Evolutionary conservation across 2,113 vertebrate genomes (phyloP).

Genomic region (Grantiella picta): DNA sequence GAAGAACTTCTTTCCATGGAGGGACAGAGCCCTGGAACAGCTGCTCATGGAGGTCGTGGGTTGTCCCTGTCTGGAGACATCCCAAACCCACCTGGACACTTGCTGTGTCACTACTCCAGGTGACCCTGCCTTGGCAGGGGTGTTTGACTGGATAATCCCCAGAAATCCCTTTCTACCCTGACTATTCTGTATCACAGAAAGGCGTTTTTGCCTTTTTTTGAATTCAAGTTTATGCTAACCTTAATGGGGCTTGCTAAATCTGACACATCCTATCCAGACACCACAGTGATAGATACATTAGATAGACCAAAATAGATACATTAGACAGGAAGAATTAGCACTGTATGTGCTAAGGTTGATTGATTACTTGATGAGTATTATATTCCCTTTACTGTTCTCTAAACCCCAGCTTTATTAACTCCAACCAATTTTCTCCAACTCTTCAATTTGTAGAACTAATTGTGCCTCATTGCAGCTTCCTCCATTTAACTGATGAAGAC

Average conservation of each 20-base stretch:
- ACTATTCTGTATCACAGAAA: background rate
- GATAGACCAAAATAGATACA: slow-evolving; percentile 43
- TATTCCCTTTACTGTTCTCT: slow-evolving; percentile 48
- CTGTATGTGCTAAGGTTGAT: slow-evolving; percentile 36
- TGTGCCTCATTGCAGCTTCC: slow-evolving; percentile 38
- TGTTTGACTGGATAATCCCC: background rate
- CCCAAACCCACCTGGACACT: background rate
- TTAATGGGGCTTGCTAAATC: background rate
- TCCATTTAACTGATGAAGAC: slow-evolving; percentile 38
- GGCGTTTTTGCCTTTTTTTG: background rate
- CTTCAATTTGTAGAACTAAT: slow-evolving; percentile 55
- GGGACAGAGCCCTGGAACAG: background rate
- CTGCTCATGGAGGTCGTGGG: background rate
- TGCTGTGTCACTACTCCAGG: background rate
- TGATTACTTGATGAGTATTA: slow-evolving; percentile 50
- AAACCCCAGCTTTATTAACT: slow-evolving; percentile 59
- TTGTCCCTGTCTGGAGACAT: background rate
- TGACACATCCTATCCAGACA: background rate
- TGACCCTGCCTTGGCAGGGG: background rate
- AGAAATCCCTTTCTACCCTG: background rate
- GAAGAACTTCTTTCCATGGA: background rate
- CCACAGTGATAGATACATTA: slow-evolving; percentile 14
- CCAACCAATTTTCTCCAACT: slow-evolving; percentile 49
- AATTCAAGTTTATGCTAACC: background rate
- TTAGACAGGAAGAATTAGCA: slow-evolving; percentile 43